Evolutionary conservation across 2,797 vertebrate species (phyloP), one percentile per base, ranked within the genome.

Genomic region (Phalloptychus januarius): DNA sequence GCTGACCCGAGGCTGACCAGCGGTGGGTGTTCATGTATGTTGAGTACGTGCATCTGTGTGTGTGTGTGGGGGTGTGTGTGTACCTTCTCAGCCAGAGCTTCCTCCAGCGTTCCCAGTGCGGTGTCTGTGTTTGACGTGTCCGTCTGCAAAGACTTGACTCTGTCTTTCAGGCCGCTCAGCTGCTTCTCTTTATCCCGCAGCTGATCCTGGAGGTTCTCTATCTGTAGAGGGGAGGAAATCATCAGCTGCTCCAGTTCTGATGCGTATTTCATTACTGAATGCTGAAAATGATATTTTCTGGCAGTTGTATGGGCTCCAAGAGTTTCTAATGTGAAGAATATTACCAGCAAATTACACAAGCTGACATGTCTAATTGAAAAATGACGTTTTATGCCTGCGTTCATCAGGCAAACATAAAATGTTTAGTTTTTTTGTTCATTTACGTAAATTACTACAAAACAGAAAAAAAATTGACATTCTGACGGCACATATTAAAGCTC

Each of bases 111-210:
- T 75, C 97, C 97, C 91, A 99, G 93, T 58, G 98, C 98, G 0
- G 98, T 99, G 94, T 99, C 98, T 0, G 98, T 99, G 90, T 99
- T 99, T 0, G 96, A 97, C 75, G 98, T 98, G 88, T 99, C 98
- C 0, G 98, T 96, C 93, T 99, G 98, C 85, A 99, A 82, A 76
- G 98, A 99, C 84, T 98, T 99, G 79, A 99, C 97, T 46, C 98
- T 93, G 36, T 98, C 98, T 91, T 98, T 99, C 75, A 99, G 90
- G 71, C 97, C 98, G 83, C 95, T 95, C 95, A 99, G 96, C 90
- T 99, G 98, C 88, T 98, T 99, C 85, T 99, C 98, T 90, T 99
- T 99, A 91, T 99, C 98, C 89, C 95, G 94, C 90, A 99, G 90
- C 88, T 99, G 98, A 77, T 99, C 98, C 87, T 97, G 97, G 63